Evolutionary conservation across 1,140 invertebrate genomes (phyloP).

Genomic region (Eufriesea mexicana): DNA sequence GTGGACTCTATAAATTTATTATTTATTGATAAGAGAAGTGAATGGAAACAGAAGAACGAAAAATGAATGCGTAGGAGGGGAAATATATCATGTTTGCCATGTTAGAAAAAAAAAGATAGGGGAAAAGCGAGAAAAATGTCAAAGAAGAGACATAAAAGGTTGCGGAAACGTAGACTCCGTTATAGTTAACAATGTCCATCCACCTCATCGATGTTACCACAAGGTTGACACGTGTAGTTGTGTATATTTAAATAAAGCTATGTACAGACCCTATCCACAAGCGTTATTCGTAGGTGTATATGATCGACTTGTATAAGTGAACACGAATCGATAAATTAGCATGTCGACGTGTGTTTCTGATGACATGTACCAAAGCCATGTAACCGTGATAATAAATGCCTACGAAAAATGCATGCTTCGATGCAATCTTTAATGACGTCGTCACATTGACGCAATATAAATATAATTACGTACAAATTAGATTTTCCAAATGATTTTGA

Average conservation of each 20-base stretch:
- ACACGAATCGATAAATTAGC: slow-evolving; percentile 61
- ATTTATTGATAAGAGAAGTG: background rate
- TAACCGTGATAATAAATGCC: slow-evolving; percentile 20
- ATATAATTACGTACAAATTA: background rate
- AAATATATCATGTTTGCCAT: background rate
- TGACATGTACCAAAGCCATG: slow-evolving; percentile 22
- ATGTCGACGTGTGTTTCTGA: slow-evolving; percentile 19
- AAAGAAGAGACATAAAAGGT: background rate
- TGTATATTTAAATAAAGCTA: slow-evolving; percentile 34
- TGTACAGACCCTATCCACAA: background rate
- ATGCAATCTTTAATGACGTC: slow-evolving; percentile 36
- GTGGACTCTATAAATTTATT: background rate
- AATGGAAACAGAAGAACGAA: background rate
- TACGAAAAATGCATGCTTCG: slow-evolving; percentile 18
- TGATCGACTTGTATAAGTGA: slow-evolving; percentile 22
- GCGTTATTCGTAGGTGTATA: slow-evolving; percentile 25
- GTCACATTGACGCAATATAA: slow-evolving; percentile 37
- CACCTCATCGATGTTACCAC: slow-evolving; percentile 42
- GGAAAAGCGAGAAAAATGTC: slow-evolving; percentile 12
- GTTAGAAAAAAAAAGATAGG: background rate
- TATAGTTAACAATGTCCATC: slow-evolving; percentile 23
- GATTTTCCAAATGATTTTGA: background rate
- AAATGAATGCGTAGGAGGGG: background rate
- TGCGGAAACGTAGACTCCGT: slow-evolving; percentile 15
- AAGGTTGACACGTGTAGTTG: slow-evolving; percentile 50